phyloP scores from a whole-genome alignment of 1,140 invertebrate genomes.

The Physella acuta region DNA sequence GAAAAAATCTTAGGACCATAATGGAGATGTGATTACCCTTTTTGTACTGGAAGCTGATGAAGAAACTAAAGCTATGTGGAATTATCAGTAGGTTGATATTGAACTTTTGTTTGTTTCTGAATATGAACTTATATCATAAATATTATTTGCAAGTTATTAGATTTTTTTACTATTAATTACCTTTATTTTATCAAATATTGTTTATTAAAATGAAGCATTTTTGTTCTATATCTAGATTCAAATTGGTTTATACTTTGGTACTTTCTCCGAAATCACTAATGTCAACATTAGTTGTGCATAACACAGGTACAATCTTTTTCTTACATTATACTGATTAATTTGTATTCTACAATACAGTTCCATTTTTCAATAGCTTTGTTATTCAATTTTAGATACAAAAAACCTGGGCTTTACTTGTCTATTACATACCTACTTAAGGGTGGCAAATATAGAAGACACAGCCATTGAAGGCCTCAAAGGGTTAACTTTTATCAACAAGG shows the following conservation, averaged over 20 bases:
- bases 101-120: not conserved
- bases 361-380: not conserved
- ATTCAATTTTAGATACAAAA: constrained; percentile 69
- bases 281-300: constrained; percentile 41
- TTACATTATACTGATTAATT: not conserved
- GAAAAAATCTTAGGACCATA: constrained; percentile 73
- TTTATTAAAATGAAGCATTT: not conserved
- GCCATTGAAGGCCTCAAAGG: constrained; percentile 88
- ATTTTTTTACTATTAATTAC: not conserved
- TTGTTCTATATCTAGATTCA: constrained; percentile 52
- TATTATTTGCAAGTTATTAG: no score
- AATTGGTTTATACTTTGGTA: constrained; percentile 75
- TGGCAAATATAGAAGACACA: constrained; percentile 85
- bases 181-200: no score
- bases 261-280: constrained; percentile 73
- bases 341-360: not conserved
- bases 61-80: constrained; percentile 90
- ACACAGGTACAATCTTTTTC: constrained; percentile 42
- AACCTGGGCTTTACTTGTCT: constrained; percentile 87
- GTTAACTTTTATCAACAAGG: constrained; percentile 91
- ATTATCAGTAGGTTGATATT: constrained; percentile 71
- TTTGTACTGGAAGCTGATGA: constrained; percentile 90
- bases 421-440: constrained; percentile 93
- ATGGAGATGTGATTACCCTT: constrained; percentile 86
- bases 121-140: not conserved